Base-by-base conservation (phyloP, 1,140 invertebrate genomes). In the Pachypeltis micranthus region DNA sequence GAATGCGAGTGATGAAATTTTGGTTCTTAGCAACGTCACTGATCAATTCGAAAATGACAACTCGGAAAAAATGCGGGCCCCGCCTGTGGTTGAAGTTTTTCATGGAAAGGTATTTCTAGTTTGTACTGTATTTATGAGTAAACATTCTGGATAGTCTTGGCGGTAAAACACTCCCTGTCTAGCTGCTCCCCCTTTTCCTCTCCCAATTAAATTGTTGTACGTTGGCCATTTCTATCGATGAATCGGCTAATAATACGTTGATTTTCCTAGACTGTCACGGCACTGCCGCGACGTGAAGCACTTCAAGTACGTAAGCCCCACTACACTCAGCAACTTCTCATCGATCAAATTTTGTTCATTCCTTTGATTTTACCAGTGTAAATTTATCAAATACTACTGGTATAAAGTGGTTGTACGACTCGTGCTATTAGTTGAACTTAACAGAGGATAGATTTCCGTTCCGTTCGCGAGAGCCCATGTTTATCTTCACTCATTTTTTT, bases 101-200 rank as follows among this genome's bases (percentile, higher is more conserved):
- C 44, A 62, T 54, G 60, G 60, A 54, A 62, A 62, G 25, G 60
- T 62, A 51, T 26, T 21, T 59, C 7, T 10, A 39, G 34, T n/a
- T n/a, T 39, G 7, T 39, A n/a, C n/a, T n/a, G n/a, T n/a, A n/a
- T n/a, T 39, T 7, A 7, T 39, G 34, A 39, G n/a, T 39, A 7
- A 39, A 7, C 34, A n/a, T 39, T 39, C 7, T 39, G 34, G 7
- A 39, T 39, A 39, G n/a, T n/a, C 34, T 10, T 39, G 34, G n/a
- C 34, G 7, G 7, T n/a, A 39, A n/a, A 10, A 39, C 34, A 39
- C n/a, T 51, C 34, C n/a, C 7, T 39, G 34, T n/a, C n/a, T 39
- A 51, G 47, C 4, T 16, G 19, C 19, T 7, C 19, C 7, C 4
- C 10, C 23, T 10, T 51, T 16, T 16, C 4, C 10, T 16, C 4